phyloP scores from a whole-genome alignment of 2,113 vertebrate genomes.

The Dromiciops gliroides region DNA sequence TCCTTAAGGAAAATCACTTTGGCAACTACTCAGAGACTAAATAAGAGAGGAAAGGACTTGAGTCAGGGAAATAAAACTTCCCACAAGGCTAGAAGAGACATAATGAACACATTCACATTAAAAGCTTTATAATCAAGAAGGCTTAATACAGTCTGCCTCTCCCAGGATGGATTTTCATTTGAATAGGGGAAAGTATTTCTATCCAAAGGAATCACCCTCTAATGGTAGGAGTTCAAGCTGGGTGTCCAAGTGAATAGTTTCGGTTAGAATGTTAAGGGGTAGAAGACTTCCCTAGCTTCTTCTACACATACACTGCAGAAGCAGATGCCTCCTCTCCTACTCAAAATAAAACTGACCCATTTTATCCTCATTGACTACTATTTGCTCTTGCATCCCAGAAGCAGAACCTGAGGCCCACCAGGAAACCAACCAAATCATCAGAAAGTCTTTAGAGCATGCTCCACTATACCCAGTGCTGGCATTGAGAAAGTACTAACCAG shows the following conservation, averaged over 20 bases:
- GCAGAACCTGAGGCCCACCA: not conserved
- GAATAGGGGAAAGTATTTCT: not conserved
- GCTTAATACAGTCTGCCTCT: not conserved
- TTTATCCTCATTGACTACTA: not conserved
- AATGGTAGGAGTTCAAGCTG: not conserved
- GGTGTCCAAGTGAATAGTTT: not conserved
- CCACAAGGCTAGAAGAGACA: not conserved
- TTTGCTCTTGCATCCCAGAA: not conserved
- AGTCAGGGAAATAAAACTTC: not conserved
- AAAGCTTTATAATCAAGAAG: not conserved
- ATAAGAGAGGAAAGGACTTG: not conserved
- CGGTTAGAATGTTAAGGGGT: not conserved
- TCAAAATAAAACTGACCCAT: not conserved
- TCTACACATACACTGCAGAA: not conserved
- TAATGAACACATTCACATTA: not conserved
- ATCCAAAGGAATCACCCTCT: not conserved
- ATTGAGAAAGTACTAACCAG: not conserved
- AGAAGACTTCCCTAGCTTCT: not conserved
- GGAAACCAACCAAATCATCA: not conserved
- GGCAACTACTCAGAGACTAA: not conserved
- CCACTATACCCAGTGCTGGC: not conserved
- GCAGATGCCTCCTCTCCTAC: not conserved
- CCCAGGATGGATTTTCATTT: not conserved
- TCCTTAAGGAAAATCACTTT: not conserved
- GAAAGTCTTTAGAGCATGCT: not conserved